Evolutionary conservation across 2,888 invertebrate genomes (phyloP).

Genomic region (Drosophila villosipedis): DNA sequence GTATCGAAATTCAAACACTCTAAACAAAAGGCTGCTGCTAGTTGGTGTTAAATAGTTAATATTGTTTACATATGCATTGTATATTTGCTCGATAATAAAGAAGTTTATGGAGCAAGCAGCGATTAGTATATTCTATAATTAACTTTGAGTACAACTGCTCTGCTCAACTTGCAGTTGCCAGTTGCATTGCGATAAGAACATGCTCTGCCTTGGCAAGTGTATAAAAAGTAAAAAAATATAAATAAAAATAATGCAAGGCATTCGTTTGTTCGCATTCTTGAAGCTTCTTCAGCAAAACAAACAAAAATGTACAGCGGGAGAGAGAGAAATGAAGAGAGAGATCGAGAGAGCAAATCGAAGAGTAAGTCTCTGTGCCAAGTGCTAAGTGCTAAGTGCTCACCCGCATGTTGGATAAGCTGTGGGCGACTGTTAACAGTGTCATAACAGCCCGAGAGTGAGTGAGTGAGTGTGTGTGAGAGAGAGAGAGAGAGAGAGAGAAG

Average conservation of each 20-base stretch:
- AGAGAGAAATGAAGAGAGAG: neutral
- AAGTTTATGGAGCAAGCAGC: neutral
- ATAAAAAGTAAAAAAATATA: conserved; percentile 4
- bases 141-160: neutral
- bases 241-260: conserved; percentile 22
- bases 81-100: conserved; percentile 3
- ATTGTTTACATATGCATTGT: neutral
- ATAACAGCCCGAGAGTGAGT: conserved; percentile 28
- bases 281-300: conserved; percentile 49
- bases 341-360: conserved; percentile 9
- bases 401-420: conserved; percentile 41
- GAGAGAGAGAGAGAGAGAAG: neutral
- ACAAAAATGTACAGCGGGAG: conserved; percentile 15
- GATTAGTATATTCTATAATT: conserved; percentile 15
- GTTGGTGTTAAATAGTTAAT: conserved; percentile 20
- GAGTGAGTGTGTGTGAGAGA: neutral
- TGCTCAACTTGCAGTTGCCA: conserved; percentile 2
- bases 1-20: conserved; percentile 62
- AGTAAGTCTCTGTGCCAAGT: conserved; percentile 12
- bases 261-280: conserved; percentile 49
- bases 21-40: conserved; percentile 31
- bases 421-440: conserved; percentile 28
- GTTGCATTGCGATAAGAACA: conserved; percentile 20
- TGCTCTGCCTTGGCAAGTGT: conserved; percentile 39
- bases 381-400: conserved; percentile 40